phyloP scores from a whole-genome alignment of 2,113 vertebrate genomes.

The Emberiza fucata region DNA sequence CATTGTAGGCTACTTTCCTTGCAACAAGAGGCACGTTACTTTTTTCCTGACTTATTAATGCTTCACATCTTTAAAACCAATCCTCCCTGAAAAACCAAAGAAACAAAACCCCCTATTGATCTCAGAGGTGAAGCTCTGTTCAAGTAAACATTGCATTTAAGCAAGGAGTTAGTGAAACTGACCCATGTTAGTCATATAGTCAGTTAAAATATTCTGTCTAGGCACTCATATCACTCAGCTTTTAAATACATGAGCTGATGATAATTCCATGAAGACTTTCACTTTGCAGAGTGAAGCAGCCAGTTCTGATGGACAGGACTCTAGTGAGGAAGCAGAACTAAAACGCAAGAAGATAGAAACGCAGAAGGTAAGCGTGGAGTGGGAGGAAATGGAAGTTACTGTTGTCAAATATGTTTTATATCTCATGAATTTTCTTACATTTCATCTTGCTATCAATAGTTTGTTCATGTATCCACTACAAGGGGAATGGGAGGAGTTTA shows the following conservation, averaged over 20 bases:
- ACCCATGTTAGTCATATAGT: not conserved
- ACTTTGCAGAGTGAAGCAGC: conserved; percentile 72
- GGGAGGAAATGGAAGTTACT: not conserved
- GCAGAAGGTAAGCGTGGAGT: conserved; percentile 78
- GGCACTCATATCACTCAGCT: not conserved
- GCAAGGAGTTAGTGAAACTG: not conserved
- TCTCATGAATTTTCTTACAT: not conserved
- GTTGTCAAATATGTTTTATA: not conserved
- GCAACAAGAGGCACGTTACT: not conserved
- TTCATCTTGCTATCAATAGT: not conserved
- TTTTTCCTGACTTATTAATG: not conserved
- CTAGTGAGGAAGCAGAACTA: conserved; percentile 82
- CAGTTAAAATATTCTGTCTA: not conserved
- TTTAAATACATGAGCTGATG: not conserved
- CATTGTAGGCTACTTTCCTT: not conserved
- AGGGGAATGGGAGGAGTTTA: not conserved
- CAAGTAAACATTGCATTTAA: not conserved
- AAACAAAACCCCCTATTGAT: not conserved
- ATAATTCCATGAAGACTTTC: conserved; percentile 12
- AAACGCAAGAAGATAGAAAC: conserved; percentile 87
- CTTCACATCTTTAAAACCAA: not conserved
- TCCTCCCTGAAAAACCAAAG: not conserved
- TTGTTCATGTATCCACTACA: not conserved
- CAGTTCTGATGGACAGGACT: conserved; percentile 82
- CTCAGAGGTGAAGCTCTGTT: not conserved